These are phyloP conservation scores for Parauchenoglanis punctatus DNA, from an alignment of 2,797 vertebrate species.

Conservation along the genomic window DNA sequence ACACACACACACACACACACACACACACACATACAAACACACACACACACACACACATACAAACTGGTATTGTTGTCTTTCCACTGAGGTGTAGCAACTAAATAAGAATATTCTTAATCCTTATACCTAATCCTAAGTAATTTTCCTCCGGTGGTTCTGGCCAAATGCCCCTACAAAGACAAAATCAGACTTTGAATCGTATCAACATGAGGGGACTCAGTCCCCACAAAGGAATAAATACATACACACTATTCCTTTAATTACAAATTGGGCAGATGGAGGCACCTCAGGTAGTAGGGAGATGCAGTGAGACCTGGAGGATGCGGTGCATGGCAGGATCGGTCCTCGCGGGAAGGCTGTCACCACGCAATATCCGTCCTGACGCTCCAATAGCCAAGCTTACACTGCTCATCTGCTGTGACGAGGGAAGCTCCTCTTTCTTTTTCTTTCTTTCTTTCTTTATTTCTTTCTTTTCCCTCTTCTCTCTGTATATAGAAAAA, in stretches of 20 bases:
- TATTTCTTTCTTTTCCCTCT: neutral
- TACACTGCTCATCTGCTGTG: constrained; percentile 46
- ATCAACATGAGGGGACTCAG: neutral
- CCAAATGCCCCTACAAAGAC: neutral
- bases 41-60: constrained; percentile 3
- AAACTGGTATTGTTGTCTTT: neutral
- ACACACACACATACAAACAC: neutral
- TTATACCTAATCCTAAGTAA: constrained; percentile 22
- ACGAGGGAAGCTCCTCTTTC: constrained; percentile 20
- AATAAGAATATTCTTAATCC: constrained; percentile 14
- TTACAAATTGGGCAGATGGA: constrained; percentile 50
- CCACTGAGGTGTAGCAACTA: neutral
- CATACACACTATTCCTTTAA: constrained; percentile 42
- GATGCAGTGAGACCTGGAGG: constrained; percentile 59
- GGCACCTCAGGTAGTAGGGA: constrained; percentile 54
- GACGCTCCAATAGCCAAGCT: constrained; percentile 55
- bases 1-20: neutral
- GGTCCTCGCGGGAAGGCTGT: constrained; percentile 57
- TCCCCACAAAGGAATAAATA: constrained; percentile 6
- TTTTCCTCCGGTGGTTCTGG: neutral
- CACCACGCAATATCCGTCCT: constrained; percentile 55
- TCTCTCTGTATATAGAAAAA: neutral
- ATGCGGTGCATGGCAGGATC: constrained; percentile 58
- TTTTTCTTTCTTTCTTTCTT: constrained; percentile 4
- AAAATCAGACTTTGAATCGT: neutral